These are phyloP conservation scores for Nyctereutes procyonoides DNA, from an alignment of 2,113 vertebrate genomes.

Conservation along the genomic window DNA sequence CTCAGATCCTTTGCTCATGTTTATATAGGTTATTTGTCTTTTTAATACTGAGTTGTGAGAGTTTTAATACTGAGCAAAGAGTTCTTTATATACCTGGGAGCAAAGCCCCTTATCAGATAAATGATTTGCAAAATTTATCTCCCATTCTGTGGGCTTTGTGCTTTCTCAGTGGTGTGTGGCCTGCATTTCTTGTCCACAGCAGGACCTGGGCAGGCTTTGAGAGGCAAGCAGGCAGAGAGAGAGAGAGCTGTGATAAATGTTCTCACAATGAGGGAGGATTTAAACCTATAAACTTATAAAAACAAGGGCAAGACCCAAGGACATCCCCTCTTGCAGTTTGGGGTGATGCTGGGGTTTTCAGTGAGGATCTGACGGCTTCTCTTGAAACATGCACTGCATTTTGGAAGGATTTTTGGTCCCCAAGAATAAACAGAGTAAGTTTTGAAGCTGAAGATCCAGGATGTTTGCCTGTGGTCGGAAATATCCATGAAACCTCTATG, in stretches of 20 bases:
- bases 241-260: neutral
- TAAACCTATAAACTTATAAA: neutral
- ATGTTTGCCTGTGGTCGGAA: neutral
- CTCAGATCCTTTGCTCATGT: conserved; percentile 1
- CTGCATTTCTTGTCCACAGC: neutral
- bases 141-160: neutral
- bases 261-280: neutral
- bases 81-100: conserved; percentile 37
- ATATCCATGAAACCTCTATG: neutral
- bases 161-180: neutral
- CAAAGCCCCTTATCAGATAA: neutral
- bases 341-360: neutral
- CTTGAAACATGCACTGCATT: neutral
- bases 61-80: neutral
- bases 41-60: neutral
- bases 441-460: neutral
- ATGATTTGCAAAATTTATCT: neutral
- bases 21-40: neutral
- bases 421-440: neutral
- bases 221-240: neutral
- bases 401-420: neutral
- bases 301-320: neutral
- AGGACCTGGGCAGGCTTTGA: neutral
- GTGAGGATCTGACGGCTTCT: neutral
- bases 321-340: neutral